Base-by-base conservation (phyloP, 2,797 vertebrate genomes). In the Momotus momota region DNA sequence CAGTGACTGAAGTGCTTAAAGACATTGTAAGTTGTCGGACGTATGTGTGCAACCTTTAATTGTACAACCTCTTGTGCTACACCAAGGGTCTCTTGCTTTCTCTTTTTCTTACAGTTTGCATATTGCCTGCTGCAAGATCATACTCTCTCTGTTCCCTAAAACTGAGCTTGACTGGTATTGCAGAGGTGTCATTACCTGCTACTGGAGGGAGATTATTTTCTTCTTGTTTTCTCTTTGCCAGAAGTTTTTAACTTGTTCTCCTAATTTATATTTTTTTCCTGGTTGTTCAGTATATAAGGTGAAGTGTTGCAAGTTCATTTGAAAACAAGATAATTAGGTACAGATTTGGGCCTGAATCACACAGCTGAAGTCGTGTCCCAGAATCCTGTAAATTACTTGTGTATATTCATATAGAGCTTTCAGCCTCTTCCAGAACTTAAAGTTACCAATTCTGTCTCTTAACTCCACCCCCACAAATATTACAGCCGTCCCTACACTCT, bases 1-100 rank as follows among this genome's bases (percentile, higher is more conserved):
- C 95, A 1, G 94, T 99, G 94, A 99, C 98, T 0, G 98, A 98
- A 90, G 98, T 99, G 6, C 98, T 99, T 40, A 99, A 98, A 95
- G 99, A 99, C 89, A 96, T 99, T 81, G 99, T 99, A 97, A 94
- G 99, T 94, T 80, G 13, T 38, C 73, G 43, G 45, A 52, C 3
- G 0, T 3, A 12, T 35, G 3, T 21, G 15, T 35, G 13, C 5
- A 27, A 3, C 25, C 5, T 69, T 86, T 33, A 73, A 15, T 22
- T 43, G 3, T 29, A 6, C 15, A 33, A 38, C 17, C 25, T 33
- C 19, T 62, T 35, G 60, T 35, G 48, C 55, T 54, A 17, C 10
- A 25, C 49, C 8, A 7, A n/a, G 21, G 14, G 69, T 71, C 17
- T 29, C 62, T 55, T 31, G 10, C 21, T 65, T 27, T 80, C 38